Percentiles rank a stretch among this genome's conserved stretches.
These are phyloP conservation scores for Micromesistius poutassou DNA, from an alignment of 2,797 vertebrate species.

Conservation along the genomic window DNA sequence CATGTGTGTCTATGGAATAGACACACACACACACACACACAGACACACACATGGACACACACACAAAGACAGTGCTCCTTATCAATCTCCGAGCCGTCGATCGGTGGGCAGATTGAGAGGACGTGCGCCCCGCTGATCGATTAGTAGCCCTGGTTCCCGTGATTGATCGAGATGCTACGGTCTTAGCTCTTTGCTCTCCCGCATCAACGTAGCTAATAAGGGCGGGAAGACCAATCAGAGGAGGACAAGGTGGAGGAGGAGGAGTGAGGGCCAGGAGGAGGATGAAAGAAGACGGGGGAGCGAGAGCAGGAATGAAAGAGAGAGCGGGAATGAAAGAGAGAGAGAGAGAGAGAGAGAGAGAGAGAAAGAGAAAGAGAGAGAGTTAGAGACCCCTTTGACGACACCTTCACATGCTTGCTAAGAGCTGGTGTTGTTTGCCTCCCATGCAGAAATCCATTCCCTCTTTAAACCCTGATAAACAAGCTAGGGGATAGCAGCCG, in stretches of 20 bases:
- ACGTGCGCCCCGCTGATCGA: slow-evolving; percentile 55
- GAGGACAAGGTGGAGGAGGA: slow-evolving; percentile 22
- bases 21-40: not conserved
- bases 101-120: slow-evolving; percentile 49
- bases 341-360: no score
- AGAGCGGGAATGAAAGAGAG: no score
- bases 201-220: slow-evolving; percentile 61
- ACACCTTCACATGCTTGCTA: slow-evolving; percentile 61
- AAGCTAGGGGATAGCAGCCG: slow-evolving; percentile 20
- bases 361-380: slow-evolving; percentile 20
- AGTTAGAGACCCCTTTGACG: slow-evolving; percentile 57
- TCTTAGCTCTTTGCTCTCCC: slow-evolving; percentile 66
- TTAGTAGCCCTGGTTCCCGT: slow-evolving; percentile 53
- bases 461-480: slow-evolving; percentile 33
- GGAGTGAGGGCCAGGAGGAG: slow-evolving; percentile 46
- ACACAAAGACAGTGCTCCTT: slow-evolving; percentile 46
- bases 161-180: slow-evolving; percentile 61
- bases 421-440: slow-evolving; percentile 58
- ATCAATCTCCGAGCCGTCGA: slow-evolving; percentile 61
- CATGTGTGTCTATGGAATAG: no score
- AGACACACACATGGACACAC: slow-evolving; percentile 20
- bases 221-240: slow-evolving; percentile 37
- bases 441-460: slow-evolving; percentile 56
- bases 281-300: slow-evolving; percentile 51
- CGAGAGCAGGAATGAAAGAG: not conserved